Conservation (phyloP, 2,113 vertebrate genomes). For the Odobenus rosmarus region DNA sequence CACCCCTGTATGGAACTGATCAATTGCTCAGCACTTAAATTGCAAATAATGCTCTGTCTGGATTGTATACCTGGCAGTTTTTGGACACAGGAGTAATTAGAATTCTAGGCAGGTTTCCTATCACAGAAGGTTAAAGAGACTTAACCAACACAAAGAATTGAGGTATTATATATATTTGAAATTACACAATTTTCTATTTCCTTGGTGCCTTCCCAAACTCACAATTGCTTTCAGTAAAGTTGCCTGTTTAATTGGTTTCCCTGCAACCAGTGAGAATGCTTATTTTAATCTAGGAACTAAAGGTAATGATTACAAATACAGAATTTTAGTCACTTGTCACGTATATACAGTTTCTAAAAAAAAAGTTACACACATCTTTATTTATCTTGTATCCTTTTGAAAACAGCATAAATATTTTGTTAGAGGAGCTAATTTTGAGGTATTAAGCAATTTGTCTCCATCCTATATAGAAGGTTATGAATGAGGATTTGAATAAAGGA, state of each 20-base stretch:
- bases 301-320: not conserved
- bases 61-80: not conserved
- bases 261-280: not conserved
- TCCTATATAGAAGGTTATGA: not conserved
- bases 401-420: slow-evolving; percentile 34
- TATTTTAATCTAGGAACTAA: slow-evolving; percentile 14
- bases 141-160: slow-evolving; percentile 20
- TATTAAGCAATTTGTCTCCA: not conserved
- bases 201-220: not conserved
- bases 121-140: slow-evolving; percentile 1
- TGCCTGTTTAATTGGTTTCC: not conserved
- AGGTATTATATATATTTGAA: slow-evolving; percentile 26
- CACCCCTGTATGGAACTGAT: not conserved
- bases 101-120: slow-evolving; percentile 38
- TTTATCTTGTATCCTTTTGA: not conserved
- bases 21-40: slow-evolving; percentile 26
- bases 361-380: not conserved
- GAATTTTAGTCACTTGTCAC: slow-evolving; percentile 22
- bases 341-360: not conserved
- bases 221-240: not conserved
- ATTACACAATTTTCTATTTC: slow-evolving; percentile 43
- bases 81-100: not conserved
- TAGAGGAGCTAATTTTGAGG: slow-evolving; percentile 33
- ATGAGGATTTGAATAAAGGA: slow-evolving; percentile 25
- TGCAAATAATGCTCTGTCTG: slow-evolving; percentile 5